Evolutionary conservation across 2,888 invertebrate species (phyloP).

Genomic region (Tupiocoris notatus): DNA sequence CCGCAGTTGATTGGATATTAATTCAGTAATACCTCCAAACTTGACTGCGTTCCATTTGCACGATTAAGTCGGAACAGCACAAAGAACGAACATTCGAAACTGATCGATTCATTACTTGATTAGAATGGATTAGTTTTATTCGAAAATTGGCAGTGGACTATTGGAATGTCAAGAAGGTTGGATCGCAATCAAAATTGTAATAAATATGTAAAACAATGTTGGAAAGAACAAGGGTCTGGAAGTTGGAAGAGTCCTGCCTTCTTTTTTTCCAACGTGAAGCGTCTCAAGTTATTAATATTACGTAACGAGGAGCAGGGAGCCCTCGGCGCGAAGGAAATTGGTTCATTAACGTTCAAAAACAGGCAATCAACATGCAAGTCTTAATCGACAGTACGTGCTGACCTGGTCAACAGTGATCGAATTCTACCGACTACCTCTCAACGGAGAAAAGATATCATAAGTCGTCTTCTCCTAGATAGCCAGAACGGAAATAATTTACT

Average conservation of each 20-base stretch:
- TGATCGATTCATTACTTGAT: neutral
- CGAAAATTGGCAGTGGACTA: neutral
- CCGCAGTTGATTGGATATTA: too few relatives aligned
- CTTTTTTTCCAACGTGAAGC: neutral
- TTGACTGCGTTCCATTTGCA: too few relatives aligned
- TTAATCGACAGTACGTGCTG: slow-evolving; percentile 43
- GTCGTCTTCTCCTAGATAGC: too few relatives aligned
- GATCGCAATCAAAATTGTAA: neutral
- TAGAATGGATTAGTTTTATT: neutral
- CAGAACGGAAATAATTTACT: too few relatives aligned
- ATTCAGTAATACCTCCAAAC: too few relatives aligned
- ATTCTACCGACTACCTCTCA: neutral
- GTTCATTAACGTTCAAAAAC: slow-evolving; percentile 42
- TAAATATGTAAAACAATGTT: slow-evolving; percentile 30
- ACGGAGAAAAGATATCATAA: too few relatives aligned
- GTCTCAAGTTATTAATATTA: slow-evolving; percentile 41
- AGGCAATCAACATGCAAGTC: slow-evolving; percentile 44
- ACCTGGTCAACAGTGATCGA: slow-evolving; percentile 40
- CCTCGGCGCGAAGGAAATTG: slow-evolving; percentile 37
- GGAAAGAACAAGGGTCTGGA: slow-evolving; percentile 6
- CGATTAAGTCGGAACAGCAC: too few relatives aligned
- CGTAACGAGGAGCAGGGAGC: slow-evolving; percentile 31
- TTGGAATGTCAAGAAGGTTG: neutral
- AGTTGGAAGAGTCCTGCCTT: neutral
- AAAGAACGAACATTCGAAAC: neutral